Evolutionary conservation across 2,888 invertebrate species (phyloP), one percentile per base, ranked within the genome.

Genomic region (Cephus rjabovi): DNA sequence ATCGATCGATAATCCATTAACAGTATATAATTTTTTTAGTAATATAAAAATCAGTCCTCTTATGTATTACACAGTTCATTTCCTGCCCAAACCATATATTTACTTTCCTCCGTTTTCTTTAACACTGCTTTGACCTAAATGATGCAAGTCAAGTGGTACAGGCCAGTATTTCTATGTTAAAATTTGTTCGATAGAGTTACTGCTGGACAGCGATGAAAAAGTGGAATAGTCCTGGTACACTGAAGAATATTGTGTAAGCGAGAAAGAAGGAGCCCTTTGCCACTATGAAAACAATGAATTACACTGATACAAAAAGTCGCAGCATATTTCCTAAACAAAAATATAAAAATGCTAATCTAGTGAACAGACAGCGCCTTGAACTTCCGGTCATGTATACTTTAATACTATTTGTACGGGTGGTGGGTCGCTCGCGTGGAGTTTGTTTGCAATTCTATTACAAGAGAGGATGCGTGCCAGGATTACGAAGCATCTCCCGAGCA

Each of bases 361-460:
- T 12, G 12, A 56, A 56, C 23, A 23, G 15, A 23, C 56, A 35
- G 37, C 35, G 56, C n/a, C 40, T 75, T 71, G 34, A 77, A 75
- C 75, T 77, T 77, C 77, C 75, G 70, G 75, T 77, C 77, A 75
- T 77, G 77, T 77, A 70, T 77, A 37, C 75, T 34, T 75, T 70
- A 70, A 76, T 78, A 71, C 35, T 73, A 78, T 75, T 76, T 76
- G 68, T 33, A 73, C 68, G 56, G 75, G 69, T 68, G 56, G 56
- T 15, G 31, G n/a, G 73, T 35, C 40, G 77, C 15, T 40, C n/a
- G 73, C 73, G 75, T 69, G 23, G 34, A 31, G 35, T 12, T 68
- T 75, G 76, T 78, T 78, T 78, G 73, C 78, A 75, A 76, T 78
- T 78, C 78, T 76, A 78, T 78, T 73, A 76, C 76, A 68, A 73